These are phyloP conservation scores for Cetonia aurata DNA, from an alignment of 2,888 invertebrate genomes.

Conservation along the genomic window DNA sequence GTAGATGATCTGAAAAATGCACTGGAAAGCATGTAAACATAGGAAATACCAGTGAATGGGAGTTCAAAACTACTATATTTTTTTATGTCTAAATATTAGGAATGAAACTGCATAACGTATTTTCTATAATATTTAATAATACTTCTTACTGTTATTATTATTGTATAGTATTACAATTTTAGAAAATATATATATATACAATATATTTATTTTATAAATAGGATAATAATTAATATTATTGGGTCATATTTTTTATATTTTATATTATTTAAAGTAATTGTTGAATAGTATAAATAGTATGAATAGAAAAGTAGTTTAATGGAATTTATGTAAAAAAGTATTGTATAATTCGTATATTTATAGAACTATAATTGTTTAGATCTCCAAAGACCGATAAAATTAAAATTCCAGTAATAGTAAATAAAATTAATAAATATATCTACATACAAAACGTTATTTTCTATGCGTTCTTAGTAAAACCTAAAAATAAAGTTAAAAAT, in stretches of 20 bases:
- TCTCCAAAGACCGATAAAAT: not conserved
- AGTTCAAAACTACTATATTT: constrained; percentile 7
- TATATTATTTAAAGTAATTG: not conserved
- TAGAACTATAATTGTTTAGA: not conserved
- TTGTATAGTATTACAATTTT: constrained; percentile 33
- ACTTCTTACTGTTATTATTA: not conserved
- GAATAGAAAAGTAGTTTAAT: not conserved
- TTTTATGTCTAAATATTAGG: constrained; percentile 4
- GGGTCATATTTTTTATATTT: constrained; percentile 14
- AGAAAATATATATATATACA: constrained; percentile 18
- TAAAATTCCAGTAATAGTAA: not conserved
- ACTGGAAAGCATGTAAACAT: constrained; percentile 67
- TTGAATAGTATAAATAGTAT: not conserved
- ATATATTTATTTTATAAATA: constrained; percentile 4
- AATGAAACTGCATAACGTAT: not conserved
- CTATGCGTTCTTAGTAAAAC: not conserved
- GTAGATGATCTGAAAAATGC: constrained; percentile 88
- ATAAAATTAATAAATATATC: constrained; percentile 3
- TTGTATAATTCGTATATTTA: not conserved
- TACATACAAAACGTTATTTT: no score
- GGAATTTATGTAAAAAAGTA: not conserved
- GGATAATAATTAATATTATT: constrained; percentile 16
- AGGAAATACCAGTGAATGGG: not conserved
- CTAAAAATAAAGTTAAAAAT: not conserved
- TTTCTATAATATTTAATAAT: constrained; percentile 32